A percentile compares a stretch with the other conserved stretches of the same genome.
These are phyloP conservation scores for Alectoris magna DNA, from an alignment of 2,797 vertebrate species.

Conservation along the genomic window DNA sequence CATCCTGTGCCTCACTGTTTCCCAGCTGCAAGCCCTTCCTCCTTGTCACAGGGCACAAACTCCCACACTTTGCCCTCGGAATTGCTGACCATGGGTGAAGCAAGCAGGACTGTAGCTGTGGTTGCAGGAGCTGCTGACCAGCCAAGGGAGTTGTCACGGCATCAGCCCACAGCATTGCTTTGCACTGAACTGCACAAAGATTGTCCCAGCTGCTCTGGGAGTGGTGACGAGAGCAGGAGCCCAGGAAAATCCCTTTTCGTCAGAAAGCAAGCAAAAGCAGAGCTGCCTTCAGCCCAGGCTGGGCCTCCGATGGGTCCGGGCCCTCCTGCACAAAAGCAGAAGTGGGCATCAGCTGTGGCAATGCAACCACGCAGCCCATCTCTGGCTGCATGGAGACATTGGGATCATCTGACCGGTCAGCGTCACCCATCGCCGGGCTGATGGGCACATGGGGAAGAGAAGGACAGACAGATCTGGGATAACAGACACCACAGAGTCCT, in stretches of 20 bases:
- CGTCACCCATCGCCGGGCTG: neutral
- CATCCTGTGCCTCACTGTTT: neutral
- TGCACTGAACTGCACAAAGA: fast-evolving
- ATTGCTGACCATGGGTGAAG: neutral
- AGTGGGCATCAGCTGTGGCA: neutral
- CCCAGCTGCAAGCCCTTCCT: neutral
- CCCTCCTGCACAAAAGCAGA: conserved; percentile 24
- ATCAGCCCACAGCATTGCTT: neutral
- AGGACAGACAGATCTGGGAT: neutral
- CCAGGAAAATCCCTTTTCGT: neutral
- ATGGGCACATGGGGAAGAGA: fast-evolving
- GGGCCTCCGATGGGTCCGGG: fast-evolving
- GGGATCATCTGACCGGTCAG: neutral
- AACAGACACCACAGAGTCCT: neutral
- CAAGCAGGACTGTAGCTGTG: neutral
- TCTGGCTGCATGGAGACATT: fast-evolving
- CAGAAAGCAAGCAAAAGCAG: neutral
- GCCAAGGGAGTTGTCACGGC: neutral
- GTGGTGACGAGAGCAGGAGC: neutral
- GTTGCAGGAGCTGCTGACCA: neutral
- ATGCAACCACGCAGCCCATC: neutral
- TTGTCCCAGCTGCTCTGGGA: neutral
- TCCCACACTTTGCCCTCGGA: neutral
- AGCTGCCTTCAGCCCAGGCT: fast-evolving
- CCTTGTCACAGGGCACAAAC: conserved; percentile 20